Evolutionary conservation across 1,140 invertebrate genomes (phyloP).

Genomic region (Homarus americanus): DNA sequence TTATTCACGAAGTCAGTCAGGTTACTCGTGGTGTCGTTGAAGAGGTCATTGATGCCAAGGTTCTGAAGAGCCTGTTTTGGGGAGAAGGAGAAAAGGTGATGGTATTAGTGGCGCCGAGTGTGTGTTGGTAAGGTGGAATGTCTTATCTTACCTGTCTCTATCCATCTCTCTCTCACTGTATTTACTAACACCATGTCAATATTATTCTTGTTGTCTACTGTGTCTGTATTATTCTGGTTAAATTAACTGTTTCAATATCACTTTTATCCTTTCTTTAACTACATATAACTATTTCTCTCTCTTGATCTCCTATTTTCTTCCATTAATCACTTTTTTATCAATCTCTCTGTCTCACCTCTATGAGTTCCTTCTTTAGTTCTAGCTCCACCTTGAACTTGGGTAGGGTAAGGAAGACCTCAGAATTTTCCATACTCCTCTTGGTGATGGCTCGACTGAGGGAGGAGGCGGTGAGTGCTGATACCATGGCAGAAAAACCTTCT

Average conservation of each 20-base stretch:
- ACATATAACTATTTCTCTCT: too few relatives aligned
- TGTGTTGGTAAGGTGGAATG: too few relatives aligned
- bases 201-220: too few relatives aligned
- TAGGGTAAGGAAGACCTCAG: constrained; percentile 83
- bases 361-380: constrained; percentile 53
- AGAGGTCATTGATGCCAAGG: constrained; percentile 83
- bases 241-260: too few relatives aligned
- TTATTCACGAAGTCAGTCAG: constrained; percentile 79
- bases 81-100: background rate
- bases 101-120: too few relatives aligned
- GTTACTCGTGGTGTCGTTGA: constrained; percentile 82
- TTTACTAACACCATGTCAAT: too few relatives aligned
- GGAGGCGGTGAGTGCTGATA: constrained; percentile 55
- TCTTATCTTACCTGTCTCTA: too few relatives aligned
- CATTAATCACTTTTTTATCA: background rate
- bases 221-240: too few relatives aligned
- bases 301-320: too few relatives aligned
- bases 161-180: too few relatives aligned
- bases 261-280: too few relatives aligned
- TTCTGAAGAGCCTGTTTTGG: constrained; percentile 49
- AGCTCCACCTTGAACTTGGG: constrained; percentile 89
- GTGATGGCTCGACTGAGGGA: constrained; percentile 50
- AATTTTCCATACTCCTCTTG: constrained; percentile 75
- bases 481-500: constrained; percentile 67
- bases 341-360: constrained; percentile 45